These are phyloP conservation scores for Lycaon pictus DNA, from an alignment of 2,113 vertebrate species.

Conservation along the genomic window DNA sequence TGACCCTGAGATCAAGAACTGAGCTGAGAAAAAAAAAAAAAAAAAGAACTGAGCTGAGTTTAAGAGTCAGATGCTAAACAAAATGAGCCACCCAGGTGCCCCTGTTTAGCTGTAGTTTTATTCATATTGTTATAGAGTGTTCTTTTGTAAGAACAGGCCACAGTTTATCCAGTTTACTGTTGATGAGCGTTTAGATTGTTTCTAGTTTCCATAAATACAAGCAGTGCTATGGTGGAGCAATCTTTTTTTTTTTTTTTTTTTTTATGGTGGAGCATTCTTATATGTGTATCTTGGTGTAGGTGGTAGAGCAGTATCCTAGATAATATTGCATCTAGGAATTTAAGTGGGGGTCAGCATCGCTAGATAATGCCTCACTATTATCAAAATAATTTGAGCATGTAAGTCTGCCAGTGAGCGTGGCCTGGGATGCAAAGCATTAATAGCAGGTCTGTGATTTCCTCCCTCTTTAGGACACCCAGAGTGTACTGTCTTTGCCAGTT, in stretches of 20 bases:
- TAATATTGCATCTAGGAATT: background rate
- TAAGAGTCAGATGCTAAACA: background rate
- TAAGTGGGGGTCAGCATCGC: background rate
- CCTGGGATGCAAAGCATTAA: background rate
- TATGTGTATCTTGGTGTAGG: background rate
- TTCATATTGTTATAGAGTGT: background rate
- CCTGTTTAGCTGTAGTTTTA: background rate
- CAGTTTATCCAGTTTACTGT: background rate
- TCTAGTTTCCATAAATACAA: background rate
- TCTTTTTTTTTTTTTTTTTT: too few relatives aligned
- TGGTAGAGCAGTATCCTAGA: background rate
- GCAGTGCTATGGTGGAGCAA: background rate
- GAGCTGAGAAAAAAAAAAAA: too few relatives aligned
- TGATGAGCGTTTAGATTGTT: background rate
- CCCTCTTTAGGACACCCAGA: too few relatives aligned
- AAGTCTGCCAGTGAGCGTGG: background rate
- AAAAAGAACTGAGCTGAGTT: background rate
- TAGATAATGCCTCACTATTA: background rate
- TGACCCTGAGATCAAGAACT: background rate
- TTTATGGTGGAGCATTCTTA: background rate
- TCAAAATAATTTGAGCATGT: background rate
- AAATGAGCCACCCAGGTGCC: background rate
- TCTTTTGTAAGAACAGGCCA: background rate
- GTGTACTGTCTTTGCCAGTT: background rate
- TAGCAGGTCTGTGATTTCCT: background rate